Evolutionary conservation across 2,888 invertebrate species (phyloP), one percentile per base, ranked within the genome.

Genomic region (Drosophila stalkeri): DNA sequence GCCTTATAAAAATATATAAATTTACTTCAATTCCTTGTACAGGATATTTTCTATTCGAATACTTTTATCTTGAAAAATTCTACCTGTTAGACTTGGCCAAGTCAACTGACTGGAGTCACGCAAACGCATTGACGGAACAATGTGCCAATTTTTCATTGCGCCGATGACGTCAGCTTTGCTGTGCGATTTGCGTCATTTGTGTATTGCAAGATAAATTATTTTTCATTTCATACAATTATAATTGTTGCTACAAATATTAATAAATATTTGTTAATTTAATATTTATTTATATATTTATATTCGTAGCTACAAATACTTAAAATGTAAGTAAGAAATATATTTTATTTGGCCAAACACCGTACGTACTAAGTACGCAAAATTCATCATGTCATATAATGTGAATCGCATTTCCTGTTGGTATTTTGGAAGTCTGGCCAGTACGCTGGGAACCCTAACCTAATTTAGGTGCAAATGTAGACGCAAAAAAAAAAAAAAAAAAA

Each of bases 381-480:
- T 33, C 1, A 18, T 41, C 16, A 67, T 77, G 67, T 46, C 70
- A 8, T 61, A 52, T 23, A 52, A 81, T 62, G 35, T 77, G 27
- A 44, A 61, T 3, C 83, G 86, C 2, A 8, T 77, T 23, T 63
- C 82, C 2, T 94, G 96, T 92, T 99, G 99, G 99, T 99, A 99
- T 93, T 99, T 99, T 92, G 99, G 99, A 56, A 99, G 99, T 5
- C 73, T 98, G 52, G 98, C 98, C 16, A 97, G 98, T 52, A 97
- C 98, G n/a, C 97, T 96, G 75, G 99, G 99, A 20, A 98, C 98
- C n/a, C n/a, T n/a, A n/a, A n/a, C n/a, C n/a, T n/a, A n/a, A n/a
- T n/a, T n/a, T n/a, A n/a, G n/a, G n/a, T n/a, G n/a, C n/a, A n/a
- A n/a, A n/a, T n/a, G n/a, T n/a, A n/a, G 94, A 99, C 99, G 0